A percentile compares a stretch with the other conserved stretches of the same genome.
phyloP scores from a whole-genome alignment of 1,140 invertebrate species.

The Scylla paramamosain region DNA sequence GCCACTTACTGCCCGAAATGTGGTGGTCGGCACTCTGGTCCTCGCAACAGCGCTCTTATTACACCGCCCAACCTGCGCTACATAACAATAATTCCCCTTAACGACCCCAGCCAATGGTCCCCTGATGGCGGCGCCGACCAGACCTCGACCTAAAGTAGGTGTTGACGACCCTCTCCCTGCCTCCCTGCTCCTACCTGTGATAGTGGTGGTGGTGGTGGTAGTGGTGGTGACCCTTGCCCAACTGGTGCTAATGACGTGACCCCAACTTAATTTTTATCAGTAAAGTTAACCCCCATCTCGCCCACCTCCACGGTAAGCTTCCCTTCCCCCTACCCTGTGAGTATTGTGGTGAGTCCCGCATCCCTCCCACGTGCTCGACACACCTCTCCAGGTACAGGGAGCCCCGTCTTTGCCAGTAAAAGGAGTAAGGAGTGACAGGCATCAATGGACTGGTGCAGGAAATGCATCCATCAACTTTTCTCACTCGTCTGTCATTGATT shows the following conservation, averaged over 20 bases:
- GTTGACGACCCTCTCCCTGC: constrained; percentile 22
- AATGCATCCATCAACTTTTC: too few species aligned
- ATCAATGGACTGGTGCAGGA: too few species aligned
- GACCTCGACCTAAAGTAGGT: neutral
- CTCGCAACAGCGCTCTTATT: constrained; percentile 38
- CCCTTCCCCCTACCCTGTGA: neutral
- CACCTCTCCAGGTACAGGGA: too few species aligned
- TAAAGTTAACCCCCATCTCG: neutral
- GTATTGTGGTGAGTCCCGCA: too few species aligned
- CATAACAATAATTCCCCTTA: constrained; percentile 57
- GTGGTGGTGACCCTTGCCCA: neutral
- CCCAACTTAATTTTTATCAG: neutral
- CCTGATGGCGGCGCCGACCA: constrained; percentile 38
- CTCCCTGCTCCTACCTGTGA: neutral
- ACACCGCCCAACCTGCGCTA: constrained; percentile 46
- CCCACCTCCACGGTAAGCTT: neutral
- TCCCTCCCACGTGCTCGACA: too few species aligned
- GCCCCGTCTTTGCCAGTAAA: too few species aligned
- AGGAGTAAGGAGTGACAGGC: too few species aligned
- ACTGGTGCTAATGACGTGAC: neutral
- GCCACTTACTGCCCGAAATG: constrained; percentile 27
- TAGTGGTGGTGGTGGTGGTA: neutral
- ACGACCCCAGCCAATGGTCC: constrained; percentile 54
- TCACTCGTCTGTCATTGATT: too few species aligned
- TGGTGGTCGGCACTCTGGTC: constrained; percentile 29